phyloP scores from a whole-genome alignment of 2,888 invertebrate species.

The Drosophila demipolita region DNA sequence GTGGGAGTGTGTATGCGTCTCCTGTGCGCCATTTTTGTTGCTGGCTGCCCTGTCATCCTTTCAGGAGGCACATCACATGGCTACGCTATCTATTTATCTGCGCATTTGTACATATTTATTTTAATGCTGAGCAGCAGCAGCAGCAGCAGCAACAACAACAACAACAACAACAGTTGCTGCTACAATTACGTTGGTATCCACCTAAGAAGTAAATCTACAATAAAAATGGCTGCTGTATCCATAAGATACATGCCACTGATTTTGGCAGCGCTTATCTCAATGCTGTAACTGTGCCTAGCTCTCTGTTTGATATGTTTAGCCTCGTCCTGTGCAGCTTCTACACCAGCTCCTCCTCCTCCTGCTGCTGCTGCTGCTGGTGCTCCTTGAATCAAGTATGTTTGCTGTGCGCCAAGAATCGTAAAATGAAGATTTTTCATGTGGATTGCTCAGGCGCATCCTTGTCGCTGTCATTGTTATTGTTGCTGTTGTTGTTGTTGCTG shows the following conservation, averaged over 20 bases:
- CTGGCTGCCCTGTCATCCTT: slow-evolving; percentile 54
- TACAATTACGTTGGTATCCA: slow-evolving; percentile 73
- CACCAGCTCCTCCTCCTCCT: slow-evolving; percentile 1
- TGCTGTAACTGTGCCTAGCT: slow-evolving; percentile 63
- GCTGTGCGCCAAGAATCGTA: slow-evolving; percentile 71
- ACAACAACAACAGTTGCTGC: slow-evolving; percentile 33
- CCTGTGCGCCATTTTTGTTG: slow-evolving; percentile 76
- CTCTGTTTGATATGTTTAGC: slow-evolving; percentile 48
- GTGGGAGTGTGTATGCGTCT: slow-evolving; percentile 37
- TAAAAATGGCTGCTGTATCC: slow-evolving; percentile 75
- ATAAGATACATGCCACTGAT: slow-evolving; percentile 78
- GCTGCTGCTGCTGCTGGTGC: not conserved
- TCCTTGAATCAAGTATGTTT: slow-evolving; percentile 6
- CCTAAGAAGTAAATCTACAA: slow-evolving; percentile 75
- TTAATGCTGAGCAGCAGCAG: slow-evolving; percentile 71
- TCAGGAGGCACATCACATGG: slow-evolving; percentile 65
- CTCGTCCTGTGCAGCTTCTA: slow-evolving; percentile 22
- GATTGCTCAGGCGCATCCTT: slow-evolving; percentile 64
- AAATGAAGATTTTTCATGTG: slow-evolving; percentile 82
- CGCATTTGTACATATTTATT: slow-evolving; percentile 82
- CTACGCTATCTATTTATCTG: slow-evolving; percentile 69
- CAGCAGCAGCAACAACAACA: slow-evolving; percentile 16
- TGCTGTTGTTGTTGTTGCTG: slow-evolving; percentile 28
- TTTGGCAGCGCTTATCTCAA: slow-evolving; percentile 75
- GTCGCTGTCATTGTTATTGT: slow-evolving; percentile 58